Evolutionary conservation across 1,140 invertebrate genomes (phyloP).

Genomic region (Euglossa dilemma): DNA sequence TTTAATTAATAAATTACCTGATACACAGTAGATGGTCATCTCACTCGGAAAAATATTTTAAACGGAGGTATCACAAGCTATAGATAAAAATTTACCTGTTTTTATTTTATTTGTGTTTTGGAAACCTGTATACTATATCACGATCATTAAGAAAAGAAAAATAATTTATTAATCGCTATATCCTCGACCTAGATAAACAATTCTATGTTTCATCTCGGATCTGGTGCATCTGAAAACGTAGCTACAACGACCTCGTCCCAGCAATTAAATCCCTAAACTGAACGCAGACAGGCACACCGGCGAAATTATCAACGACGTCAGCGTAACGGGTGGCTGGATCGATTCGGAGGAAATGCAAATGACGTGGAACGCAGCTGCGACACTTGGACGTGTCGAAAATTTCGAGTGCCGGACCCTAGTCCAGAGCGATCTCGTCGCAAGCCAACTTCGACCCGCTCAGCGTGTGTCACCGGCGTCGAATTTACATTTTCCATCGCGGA

Average conservation of each 20-base stretch:
- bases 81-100: too few relatives aligned
- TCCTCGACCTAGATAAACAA: too few relatives aligned
- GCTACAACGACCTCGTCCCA: background rate
- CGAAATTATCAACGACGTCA: background rate
- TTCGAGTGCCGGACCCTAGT: background rate
- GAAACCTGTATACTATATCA: too few relatives aligned
- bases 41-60: too few relatives aligned
- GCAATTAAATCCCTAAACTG: slow-evolving; percentile 9
- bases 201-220: too few relatives aligned
- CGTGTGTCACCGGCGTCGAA: slow-evolving; percentile 21
- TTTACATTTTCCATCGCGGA: slow-evolving; percentile 63
- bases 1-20: too few relatives aligned
- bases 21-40: too few relatives aligned
- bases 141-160: too few relatives aligned
- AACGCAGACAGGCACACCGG: too few relatives aligned
- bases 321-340: background rate
- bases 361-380: slow-evolving; percentile 15
- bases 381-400: background rate
- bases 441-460: background rate
- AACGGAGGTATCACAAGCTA: too few relatives aligned
- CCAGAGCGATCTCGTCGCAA: slow-evolving; percentile 37
- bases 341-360: slow-evolving; percentile 22
- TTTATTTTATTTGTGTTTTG: too few relatives aligned
- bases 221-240: background rate
- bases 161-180: too few relatives aligned